phyloP scores from a whole-genome alignment of 2,888 invertebrate species.

The Stenodema calcarata region DNA sequence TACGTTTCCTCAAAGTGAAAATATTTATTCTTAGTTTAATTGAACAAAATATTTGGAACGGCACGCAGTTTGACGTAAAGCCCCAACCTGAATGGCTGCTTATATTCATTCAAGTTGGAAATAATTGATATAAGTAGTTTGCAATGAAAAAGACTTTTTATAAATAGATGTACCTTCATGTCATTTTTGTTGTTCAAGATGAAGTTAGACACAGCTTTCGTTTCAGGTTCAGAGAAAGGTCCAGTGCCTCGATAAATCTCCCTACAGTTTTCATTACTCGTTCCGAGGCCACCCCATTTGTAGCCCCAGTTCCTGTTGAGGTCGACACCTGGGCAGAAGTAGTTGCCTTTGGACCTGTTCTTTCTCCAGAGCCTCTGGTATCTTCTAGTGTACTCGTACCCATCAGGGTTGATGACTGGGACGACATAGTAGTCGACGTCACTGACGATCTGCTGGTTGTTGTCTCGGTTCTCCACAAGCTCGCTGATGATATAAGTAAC shows the following conservation, averaged over 20 bases:
- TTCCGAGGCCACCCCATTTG: conserved; percentile 85
- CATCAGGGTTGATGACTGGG: conserved; percentile 78
- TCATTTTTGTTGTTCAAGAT: conserved; percentile 60
- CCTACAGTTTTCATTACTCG: conserved; percentile 81
- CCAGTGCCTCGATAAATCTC: conserved; percentile 80
- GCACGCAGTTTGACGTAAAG: too few species aligned
- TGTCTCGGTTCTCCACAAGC: conserved; percentile 73
- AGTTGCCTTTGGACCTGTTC: conserved; percentile 68
- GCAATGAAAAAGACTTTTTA: too few species aligned
- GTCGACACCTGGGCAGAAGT: conserved; percentile 77
- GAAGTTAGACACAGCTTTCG: conserved; percentile 70
- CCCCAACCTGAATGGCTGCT: too few species aligned
- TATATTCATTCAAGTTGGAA: too few species aligned
- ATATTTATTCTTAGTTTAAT: too few species aligned
- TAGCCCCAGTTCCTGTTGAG: conserved; percentile 88
- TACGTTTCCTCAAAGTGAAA: too few species aligned
- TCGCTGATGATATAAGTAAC: conserved; percentile 78
- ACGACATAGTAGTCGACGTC: conserved; percentile 74
- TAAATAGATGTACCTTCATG: conserved; percentile 26
- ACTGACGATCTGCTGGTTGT: conserved; percentile 65
- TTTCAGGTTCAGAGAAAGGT: conserved; percentile 88
- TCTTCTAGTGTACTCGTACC: conserved; percentile 82
- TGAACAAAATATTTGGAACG: too few species aligned
- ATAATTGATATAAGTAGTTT: too few species aligned
- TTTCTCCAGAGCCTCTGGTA: conserved; percentile 72